Evolutionary conservation across 2,797 vertebrate species (phyloP), one percentile per base, ranked within the genome.

Genomic region (Sylvia borin): DNA sequence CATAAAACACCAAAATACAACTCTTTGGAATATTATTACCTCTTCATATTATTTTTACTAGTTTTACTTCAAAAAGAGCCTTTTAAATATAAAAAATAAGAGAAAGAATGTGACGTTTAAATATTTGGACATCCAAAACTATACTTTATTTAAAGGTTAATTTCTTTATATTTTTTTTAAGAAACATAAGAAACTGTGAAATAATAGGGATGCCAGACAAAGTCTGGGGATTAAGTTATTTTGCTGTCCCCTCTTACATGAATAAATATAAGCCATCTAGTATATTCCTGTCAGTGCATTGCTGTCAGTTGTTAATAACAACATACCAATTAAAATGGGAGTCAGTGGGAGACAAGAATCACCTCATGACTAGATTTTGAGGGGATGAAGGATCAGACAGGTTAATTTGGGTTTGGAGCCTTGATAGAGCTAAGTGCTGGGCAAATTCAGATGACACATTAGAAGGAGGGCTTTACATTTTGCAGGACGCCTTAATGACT

Each of bases 401-500:
- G 45, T 84, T 84, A 91, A 58, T 68, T 79, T 85, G 73, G 16
- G 8, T 48, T 65, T 70, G 58, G 13, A 61, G 40, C 65, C 94
- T 68, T 91, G 83, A 92, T 38, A 74, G 31, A 70, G 29, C 22
- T 68, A 65, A 93, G 13, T 58, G 26, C 21, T 87, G 66, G 53
- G 54, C 64, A 81, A 67, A 77, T 79, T 84, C 77, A 74, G 85
- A 76, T 89, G 57, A 81, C 60, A 67, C 45, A 42, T 93, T 95
- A 93, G 76, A 94, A 95, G 58, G 73, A 94, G 11, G 82, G 27
- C 74, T 96, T 89, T 43, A 9, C 45, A 80, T 96, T 96, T 96
- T 97, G 64, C 61, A 95, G 88, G 89, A 95, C 87, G 42, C 48
- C 74, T 83, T 94, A 97, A 96, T 96, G 94, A 95, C 85, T 96